Base-by-base conservation (phyloP, 2,888 invertebrate species). In the Tetrapedia diversipes region DNA sequence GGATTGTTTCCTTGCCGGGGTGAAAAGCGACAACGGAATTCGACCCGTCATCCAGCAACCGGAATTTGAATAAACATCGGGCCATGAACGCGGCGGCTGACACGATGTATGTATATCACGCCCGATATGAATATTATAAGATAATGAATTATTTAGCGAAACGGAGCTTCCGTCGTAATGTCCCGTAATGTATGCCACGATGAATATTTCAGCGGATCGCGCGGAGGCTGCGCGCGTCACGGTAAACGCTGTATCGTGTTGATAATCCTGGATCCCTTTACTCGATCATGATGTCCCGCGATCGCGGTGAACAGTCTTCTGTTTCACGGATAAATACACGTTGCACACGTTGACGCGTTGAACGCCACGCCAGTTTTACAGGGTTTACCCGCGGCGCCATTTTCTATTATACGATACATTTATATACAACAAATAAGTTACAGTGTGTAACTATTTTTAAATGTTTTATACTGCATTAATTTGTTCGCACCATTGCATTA, bases 111-210 rank as follows among this genome's bases (percentile, higher is more conserved):
- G 29, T 16, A 49, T 49, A 51, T 41, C 45, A n/a, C 27, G 22
- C 27, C n/a, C 34, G 37, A 51, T 51, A 53, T 45, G 74, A 74
- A 74, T 74, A 59, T 74, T 59, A 73, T 53, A 64, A 73, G 74
- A 64, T 37, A 64, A 74, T 64, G 74, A 74, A 74, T 73, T 73
- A 74, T 74, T 74, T 59, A 59, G 29, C 64, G 43, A 59, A n/a
- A 32, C 32, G 24, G 19, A 19, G 10, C 49, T 32, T 54, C 54
- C 43, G 56, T 39, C 63, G 73, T 73, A 57, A 73, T 51, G 73
- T 32, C 14, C 24, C 61, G 49, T 63, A 56, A 63, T 72, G 56
- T 22, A 72, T 43, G 43, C 64, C 16, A 16, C 43, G 51, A 74
- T 74, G 74, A 74, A 74, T 74, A 74, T 74, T 74, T 74, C 57